Base-by-base conservation (phyloP, 1,140 invertebrate species). In the Galleria mellonella region DNA sequence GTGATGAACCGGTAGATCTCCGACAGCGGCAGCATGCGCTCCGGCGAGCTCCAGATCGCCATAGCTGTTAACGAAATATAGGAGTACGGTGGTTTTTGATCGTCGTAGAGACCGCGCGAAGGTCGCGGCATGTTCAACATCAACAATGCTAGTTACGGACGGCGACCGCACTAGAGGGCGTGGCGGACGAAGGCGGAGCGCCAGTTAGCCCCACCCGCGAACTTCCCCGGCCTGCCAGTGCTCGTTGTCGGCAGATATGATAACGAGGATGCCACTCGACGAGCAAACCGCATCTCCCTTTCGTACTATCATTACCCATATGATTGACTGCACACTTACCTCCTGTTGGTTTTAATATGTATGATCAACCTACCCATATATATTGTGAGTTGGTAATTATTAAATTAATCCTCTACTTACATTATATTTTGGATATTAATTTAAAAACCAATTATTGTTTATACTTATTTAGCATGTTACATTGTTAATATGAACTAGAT, bases 11-110 rank as follows among this genome's bases (percentile, higher is more conserved):
- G 35, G 35, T 37, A 37, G 35, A 37, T 37, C 13, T 37, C 35
- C 27, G 94, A 95, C 13, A 99, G 87, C 3, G 97, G 96, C 33
- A 98, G 87, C 97, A 98, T 98, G 76, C 97, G 97, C 73, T 98
- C 96, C 11, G 92, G 91, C 1, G 94, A 97, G 55, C 92, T 94
- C 92, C 96, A 96, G 54, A 99, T 98, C 9, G 97, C 97, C 97
- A 98, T 98, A 15, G 97, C 97, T 9, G 97, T 98, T 33, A 99
- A 86, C 0, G 96, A 97, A 49, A 99, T 98, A 77, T 99, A 98
- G 0, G 96, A 98, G 77, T 97, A 99, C 0, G 97, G 97, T 32
- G 97, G 97, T 75, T 99, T 99, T 68, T 97, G 95, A 73, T 96
- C 95, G 66, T 95, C 95, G 79, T 97, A 97, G 10, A 94, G 94